A percentile compares a stretch with the other conserved stretches of the same genome.
Conservation (phyloP, 2,113 vertebrate species). For the Zosterops borbonicus region DNA sequence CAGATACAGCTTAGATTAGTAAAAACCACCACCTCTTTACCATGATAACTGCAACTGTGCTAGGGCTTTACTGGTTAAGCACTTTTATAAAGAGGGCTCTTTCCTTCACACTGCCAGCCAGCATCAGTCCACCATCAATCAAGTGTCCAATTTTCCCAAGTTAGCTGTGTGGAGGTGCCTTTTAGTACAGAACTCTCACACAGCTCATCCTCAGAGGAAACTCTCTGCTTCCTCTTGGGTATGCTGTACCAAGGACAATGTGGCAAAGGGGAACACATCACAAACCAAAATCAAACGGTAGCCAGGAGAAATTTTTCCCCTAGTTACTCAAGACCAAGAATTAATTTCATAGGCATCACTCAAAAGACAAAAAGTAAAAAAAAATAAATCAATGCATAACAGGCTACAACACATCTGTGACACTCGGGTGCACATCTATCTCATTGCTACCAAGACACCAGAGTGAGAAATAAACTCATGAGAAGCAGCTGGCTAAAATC, state of each 20-base stretch:
- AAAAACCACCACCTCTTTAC: background rate
- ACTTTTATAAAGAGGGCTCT: background rate
- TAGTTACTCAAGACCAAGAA: background rate
- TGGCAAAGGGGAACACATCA: background rate
- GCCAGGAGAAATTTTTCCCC: background rate
- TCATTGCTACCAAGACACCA: background rate
- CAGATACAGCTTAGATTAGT: background rate
- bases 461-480: background rate
- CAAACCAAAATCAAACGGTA: background rate
- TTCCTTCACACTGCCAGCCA: background rate
- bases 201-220: background rate
- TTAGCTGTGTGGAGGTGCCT: background rate
- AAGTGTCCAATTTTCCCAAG: background rate
- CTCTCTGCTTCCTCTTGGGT: background rate
- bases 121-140: background rate
- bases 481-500: background rate
- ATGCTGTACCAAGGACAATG: background rate
- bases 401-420: background rate
- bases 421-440: background rate
- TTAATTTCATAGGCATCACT: background rate
- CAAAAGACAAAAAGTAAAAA: background rate
- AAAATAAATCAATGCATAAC: background rate
- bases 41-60: background rate
- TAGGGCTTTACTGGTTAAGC: background rate
- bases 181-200: background rate